Conservation (phyloP, 2,888 invertebrate genomes). For the Cheilosia urbana region DNA sequence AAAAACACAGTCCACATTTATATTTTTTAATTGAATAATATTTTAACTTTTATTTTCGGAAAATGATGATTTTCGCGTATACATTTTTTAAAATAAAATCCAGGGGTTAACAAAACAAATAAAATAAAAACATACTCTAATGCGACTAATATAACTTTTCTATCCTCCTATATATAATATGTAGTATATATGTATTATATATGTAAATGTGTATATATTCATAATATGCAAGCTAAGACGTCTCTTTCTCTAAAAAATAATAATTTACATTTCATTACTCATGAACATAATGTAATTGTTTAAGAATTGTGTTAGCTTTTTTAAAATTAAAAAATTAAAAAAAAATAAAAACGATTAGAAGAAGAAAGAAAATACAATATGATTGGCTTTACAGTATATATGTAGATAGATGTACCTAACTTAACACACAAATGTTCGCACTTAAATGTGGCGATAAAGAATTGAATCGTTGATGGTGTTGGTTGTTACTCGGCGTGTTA, state of each 20-base stretch:
- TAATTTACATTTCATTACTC: slow-evolving; percentile 56
- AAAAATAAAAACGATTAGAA: slow-evolving; percentile 6
- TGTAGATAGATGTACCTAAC: slow-evolving; percentile 8
- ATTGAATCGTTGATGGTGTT: slow-evolving; percentile 20
- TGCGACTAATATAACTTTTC: slow-evolving; percentile 53
- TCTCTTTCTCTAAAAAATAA: slow-evolving; percentile 38
- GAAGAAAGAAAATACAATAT: slow-evolving; percentile 64
- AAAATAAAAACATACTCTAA: slow-evolving; percentile 67
- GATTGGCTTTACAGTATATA: slow-evolving; percentile 45
- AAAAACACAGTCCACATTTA: neutral
- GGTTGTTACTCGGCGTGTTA: slow-evolving; percentile 54
- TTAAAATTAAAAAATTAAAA: slow-evolving; percentile 20
- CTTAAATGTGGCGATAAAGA: slow-evolving; percentile 27
- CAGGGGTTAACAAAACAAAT: slow-evolving; percentile 72
- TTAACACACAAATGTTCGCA: slow-evolving; percentile 39
- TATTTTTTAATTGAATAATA: slow-evolving; percentile 67
- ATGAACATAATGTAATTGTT: slow-evolving; percentile 3
- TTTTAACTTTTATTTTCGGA: slow-evolving; percentile 63
- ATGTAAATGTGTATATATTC: slow-evolving; percentile 37
- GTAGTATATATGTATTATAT: slow-evolving; percentile 5
- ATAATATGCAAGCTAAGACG: slow-evolving; percentile 45
- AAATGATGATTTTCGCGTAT: slow-evolving; percentile 51
- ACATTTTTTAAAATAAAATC: slow-evolving; percentile 43
- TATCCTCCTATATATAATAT: slow-evolving; percentile 34
- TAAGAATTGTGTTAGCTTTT: slow-evolving; percentile 35